Evolutionary conservation across 2,797 vertebrate genomes (phyloP), one percentile per base, ranked within the genome.

Genomic region (Limosa lapponica): DNA sequence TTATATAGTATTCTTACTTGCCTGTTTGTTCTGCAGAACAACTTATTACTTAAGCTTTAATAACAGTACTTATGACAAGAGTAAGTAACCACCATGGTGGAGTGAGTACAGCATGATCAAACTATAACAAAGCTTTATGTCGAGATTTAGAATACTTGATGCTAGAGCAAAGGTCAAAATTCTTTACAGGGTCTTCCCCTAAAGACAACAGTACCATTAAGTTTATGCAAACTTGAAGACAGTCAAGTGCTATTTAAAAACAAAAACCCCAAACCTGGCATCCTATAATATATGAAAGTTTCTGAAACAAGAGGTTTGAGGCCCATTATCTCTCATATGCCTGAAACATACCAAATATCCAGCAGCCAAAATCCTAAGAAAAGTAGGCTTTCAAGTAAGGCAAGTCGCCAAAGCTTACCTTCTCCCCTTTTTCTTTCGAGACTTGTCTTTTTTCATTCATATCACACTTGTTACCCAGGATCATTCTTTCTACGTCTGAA

Each of bases 401-500:
- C 16, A 39, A 71, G 25, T 48, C 59, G 66, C 37, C 25, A 62
- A 82, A 70, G 94, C 97, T 98, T 97, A 99, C 99, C 98, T 99
- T 99, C 95, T 99, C 99, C 30, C 99, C 99, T 96, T 99, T 98
- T 97, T 99, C 99, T 98, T 99, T 99, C n/a, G 99, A 99, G 93
- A 99, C 99, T 98, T 99, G 99, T 98, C 99, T 99, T 98, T 98
- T 99, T 95, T 99, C 99, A 93, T 99, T 99, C 99, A 99, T 99
- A 97, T 99, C 99, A 90, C 99, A 99, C 97, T 99, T 99, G 98
- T 99, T 99, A 34, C 99, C 99, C 87, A 99, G 97, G 97, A 99
- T 98, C 99, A 99, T 99, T 96, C 99, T 99, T 98, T 99, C 99
- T 51, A 99, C 99, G 78, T 99, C 99, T 59, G 99, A 99, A 19